phyloP scores from a whole-genome alignment of 2,797 vertebrate genomes.

The Ctenosaura bakeri region DNA sequence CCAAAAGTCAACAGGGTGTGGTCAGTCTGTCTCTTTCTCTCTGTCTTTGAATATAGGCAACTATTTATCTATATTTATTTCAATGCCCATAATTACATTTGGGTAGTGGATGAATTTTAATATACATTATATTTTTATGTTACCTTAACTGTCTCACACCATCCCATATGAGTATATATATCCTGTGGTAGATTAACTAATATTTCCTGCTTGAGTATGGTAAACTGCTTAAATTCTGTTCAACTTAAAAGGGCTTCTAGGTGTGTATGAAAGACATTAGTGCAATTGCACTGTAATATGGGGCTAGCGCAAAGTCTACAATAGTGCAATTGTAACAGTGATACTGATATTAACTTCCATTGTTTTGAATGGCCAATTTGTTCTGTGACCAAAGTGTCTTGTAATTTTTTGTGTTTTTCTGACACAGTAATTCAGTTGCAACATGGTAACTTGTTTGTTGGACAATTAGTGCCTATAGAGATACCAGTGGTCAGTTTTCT shows the following conservation, averaged over 20 bases:
- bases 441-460: not conserved
- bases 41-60: constrained; percentile 6
- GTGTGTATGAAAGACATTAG: not conserved
- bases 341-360: not conserved
- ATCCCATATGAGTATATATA: constrained; percentile 13
- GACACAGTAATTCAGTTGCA: constrained; percentile 9
- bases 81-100: not conserved
- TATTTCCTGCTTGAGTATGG: not conserved
- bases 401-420: not conserved
- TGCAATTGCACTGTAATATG: not conserved
- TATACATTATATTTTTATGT: not conserved
- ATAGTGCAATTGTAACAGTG: not conserved
- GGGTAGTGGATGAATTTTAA: not conserved
- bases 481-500: not conserved
- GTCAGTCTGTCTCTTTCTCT: not conserved
- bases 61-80: not conserved
- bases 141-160: not conserved
- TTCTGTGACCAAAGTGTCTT: not conserved
- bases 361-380: constrained; percentile 5
- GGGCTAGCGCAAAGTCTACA: not conserved
- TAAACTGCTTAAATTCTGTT: not conserved
- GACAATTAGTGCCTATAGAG: not conserved
- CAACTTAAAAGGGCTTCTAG: not conserved
- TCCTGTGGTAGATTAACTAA: constrained; percentile 5
- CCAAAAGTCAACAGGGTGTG: not conserved